These are phyloP conservation scores for Catonia carolina DNA, from an alignment of 2,888 invertebrate genomes.

Conservation along the genomic window DNA sequence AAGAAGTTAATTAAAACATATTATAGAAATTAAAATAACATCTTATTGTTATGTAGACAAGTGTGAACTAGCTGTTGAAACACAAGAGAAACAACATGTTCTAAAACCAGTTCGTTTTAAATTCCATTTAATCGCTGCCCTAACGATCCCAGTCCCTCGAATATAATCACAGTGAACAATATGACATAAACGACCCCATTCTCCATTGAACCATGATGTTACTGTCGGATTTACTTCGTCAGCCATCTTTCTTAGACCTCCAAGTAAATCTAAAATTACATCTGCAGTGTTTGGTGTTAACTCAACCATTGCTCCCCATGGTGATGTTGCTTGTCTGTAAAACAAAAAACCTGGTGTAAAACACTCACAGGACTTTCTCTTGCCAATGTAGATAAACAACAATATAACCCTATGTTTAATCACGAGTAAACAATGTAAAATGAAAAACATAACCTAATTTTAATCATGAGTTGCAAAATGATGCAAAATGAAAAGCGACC, in stretches of 20 bases:
- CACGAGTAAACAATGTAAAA: too few species aligned
- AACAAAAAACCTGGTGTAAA: too few species aligned
- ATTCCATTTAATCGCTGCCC: conserved; percentile 34
- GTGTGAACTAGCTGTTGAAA: too few species aligned
- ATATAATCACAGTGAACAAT: conserved; percentile 34
- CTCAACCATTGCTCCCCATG: conserved; percentile 64
- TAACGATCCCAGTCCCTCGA: conserved; percentile 31
- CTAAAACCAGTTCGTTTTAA: conserved; percentile 1
- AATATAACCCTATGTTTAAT: too few species aligned
- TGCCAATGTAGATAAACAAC: too few species aligned
- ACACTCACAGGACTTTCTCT: too few species aligned
- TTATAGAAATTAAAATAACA: too few species aligned
- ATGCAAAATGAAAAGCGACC: too few species aligned
- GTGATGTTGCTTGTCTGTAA: conserved; percentile 30
- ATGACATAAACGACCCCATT: conserved; percentile 54
- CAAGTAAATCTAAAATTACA: conserved; percentile 39
- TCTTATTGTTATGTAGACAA: too few species aligned
- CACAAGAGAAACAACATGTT: too few species aligned
- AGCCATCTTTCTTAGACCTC: conserved; percentile 55
- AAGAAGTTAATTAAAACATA: too few species aligned
- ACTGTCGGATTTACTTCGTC: conserved; percentile 62
- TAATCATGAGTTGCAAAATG: neutral
- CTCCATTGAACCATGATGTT: conserved; percentile 58
- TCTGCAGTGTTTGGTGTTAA: conserved; percentile 59
- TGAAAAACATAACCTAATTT: too few species aligned